A percentile compares a stretch with the other conserved stretches of the same genome.
Conservation (phyloP, 2,797 vertebrate species). For the Streptopelia turtur region DNA sequence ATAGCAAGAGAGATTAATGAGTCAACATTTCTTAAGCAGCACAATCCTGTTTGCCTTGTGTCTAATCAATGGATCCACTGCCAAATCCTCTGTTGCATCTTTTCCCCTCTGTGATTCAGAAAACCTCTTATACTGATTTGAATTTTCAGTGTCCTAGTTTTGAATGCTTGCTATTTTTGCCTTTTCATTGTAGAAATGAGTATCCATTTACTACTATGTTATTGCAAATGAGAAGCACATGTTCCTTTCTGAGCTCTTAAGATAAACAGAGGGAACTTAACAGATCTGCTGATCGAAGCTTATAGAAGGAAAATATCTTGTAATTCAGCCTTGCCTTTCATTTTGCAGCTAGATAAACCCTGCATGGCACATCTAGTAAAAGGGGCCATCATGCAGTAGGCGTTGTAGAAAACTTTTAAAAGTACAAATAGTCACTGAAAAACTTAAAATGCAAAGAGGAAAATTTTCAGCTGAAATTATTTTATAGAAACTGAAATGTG, state of each 20-base stretch:
- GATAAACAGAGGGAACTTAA: conserved; percentile 36
- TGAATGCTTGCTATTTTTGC: conserved; percentile 18
- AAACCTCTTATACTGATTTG: not conserved
- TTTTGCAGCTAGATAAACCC: not conserved
- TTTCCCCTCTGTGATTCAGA: not conserved
- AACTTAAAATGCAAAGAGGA: not conserved
- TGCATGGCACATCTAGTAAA: not conserved
- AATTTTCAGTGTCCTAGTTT: not conserved
- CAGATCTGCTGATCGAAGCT: conserved; percentile 13
- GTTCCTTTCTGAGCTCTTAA: conserved; percentile 34
- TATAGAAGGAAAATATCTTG: not conserved
- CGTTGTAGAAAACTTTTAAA: not conserved
- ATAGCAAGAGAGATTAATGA: conserved; percentile 18
- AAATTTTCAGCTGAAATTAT: not conserved
- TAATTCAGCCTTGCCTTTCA: not conserved
- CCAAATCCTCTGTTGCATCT: conserved; percentile 3
- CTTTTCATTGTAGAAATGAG: conserved; percentile 21
- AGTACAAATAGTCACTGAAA: not conserved
- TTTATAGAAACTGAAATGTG: not conserved
- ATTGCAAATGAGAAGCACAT: not conserved
- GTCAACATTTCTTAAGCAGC: conserved; percentile 15
- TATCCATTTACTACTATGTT: not conserved
- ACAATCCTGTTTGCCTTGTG: conserved; percentile 41
- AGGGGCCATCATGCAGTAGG: not conserved
- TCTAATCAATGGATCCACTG: conserved; percentile 34